A percentile compares a stretch with the other conserved stretches of the same genome.
These are phyloP conservation scores for Chunga burmeisteri DNA, from an alignment of 2,113 vertebrate species.

Conservation along the genomic window DNA sequence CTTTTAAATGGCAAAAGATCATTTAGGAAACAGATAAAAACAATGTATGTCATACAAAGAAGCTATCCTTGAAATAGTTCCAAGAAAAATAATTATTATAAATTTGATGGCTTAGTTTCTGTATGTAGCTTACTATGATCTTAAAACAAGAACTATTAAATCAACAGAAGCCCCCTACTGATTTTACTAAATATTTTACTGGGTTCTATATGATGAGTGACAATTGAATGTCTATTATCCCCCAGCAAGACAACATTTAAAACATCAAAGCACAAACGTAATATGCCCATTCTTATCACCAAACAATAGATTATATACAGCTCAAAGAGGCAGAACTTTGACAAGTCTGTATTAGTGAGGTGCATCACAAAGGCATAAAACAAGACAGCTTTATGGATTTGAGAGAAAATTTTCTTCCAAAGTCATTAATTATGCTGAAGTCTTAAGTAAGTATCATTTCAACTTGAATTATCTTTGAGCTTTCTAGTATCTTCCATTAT, in stretches of 20 bases:
- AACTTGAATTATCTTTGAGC: background rate
- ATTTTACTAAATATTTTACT: background rate
- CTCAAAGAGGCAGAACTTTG: background rate
- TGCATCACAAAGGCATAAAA: background rate
- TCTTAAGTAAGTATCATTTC: background rate
- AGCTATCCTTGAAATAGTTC: background rate
- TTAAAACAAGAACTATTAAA: background rate
- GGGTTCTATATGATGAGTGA: background rate
- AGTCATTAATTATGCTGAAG: constrained; percentile 9
- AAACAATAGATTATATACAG: background rate
- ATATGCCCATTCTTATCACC: background rate
- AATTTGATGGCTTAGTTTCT: background rate
- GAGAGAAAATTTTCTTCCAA: background rate
- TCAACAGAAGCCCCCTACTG: background rate
- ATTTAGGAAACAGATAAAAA: background rate
- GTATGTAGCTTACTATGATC: background rate
- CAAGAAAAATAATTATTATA: background rate
- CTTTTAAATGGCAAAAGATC: background rate
- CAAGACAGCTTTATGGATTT: background rate
- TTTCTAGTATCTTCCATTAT: constrained; percentile 24
- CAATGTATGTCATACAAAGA: background rate
- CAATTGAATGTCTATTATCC: background rate
- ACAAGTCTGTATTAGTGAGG: background rate
- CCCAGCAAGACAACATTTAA: background rate
- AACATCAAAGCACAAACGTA: background rate